Base-by-base conservation (phyloP, 2,888 invertebrate genomes). In the Gonocerus acuteangulatus region DNA sequence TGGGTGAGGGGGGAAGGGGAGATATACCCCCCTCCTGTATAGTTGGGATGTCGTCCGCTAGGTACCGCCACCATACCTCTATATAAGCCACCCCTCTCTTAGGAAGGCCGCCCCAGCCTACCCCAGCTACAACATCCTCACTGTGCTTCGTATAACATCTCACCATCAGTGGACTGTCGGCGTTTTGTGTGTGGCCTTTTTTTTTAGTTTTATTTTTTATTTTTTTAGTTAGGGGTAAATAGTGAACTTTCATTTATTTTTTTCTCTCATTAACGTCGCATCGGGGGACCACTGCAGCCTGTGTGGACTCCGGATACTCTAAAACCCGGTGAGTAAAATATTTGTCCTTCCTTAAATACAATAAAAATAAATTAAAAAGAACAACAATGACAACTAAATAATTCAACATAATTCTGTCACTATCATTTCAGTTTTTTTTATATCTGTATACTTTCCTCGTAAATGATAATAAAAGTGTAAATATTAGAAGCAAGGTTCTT, bases 291-390 rank as follows among this genome's bases (percentile, higher is more conserved):
- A 47, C 47, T 7, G 21, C 9, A 47, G 3, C 16, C 19, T 4
- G 47, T 19, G 47, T 47, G 47, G 47, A 47, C 47, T 47, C 47
- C 47, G 47, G 47, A 47, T 47, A 39, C 18, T 47, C 47, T 2
- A 11, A 7, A 47, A 18, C 3, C 19, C 19, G 47, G 47, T 47
- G 47, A 47, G 47, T 47, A 18, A 42, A 18, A 16, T 13, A 16
- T 42, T 42, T 11, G 9, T 34, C n/a, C n/a, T n/a, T n/a, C n/a
- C n/a, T 27, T 27, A 27, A 27, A 6, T 6, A 9, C 9, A 6
- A 6, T 27, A 27, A 27, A 27, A 27, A 27, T 27, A 27, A 27
- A 27, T 27, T n/a, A 27, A 27, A 27, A 6, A 27, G 4, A 6
- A 27, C 27, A 7, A 3, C 18, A 16, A 42, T 42, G 18, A 42